Base-by-base conservation (phyloP, 2,888 invertebrate species). In the Heliconius erato region DNA sequence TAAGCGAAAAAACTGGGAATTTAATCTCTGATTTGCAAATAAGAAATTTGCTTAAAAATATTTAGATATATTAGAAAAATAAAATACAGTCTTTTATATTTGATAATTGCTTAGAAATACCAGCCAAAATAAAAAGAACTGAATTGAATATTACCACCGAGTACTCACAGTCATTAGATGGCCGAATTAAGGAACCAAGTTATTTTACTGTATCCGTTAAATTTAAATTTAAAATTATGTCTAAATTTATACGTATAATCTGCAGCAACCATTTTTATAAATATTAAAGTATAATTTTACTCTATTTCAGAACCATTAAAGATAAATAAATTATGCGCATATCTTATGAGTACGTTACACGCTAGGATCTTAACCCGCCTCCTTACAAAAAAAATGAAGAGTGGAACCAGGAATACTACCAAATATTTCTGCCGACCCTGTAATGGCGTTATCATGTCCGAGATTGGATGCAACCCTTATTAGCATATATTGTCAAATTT, bases 361-460 rank as follows among this genome's bases (percentile, higher is more conserved):
- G 23, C 3, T 12, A 3, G 44, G 44, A 40, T 71, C 71, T 71
- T 71, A 23, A 71, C 40, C 6, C 69, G n/a, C 1, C 71, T 71
- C n/a, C n/a, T 71, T 71, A n/a, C 40, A n/a, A 71, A 23, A 19
- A 23, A 28, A 28, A 28, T 69, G 40, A 23, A 4, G 35, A 71
- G 71, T 9, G n/a, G 71, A 40, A 71, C 40, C 54, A n/a, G 71
- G 71, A 71, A n/a, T 68, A 68, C 68, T 23, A 35, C 23, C 35
- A 23, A 32, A 23, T 69, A 69, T n/a, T 35, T 71, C 40, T 71
- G 69, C 6, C 69, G 12, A 71, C 69, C 40, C 40, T 71, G 12
- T 40, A 71, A 71, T 40, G 40, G 71, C 71, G 40, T 71, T 40
- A 71, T 71, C 71, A 12, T 71, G 71, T 40, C n/a, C 40, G 12